A percentile compares a stretch with the other conserved stretches of the same genome.
phyloP scores from a whole-genome alignment of 1,140 invertebrate genomes.

The Charaxes varanes region DNA sequence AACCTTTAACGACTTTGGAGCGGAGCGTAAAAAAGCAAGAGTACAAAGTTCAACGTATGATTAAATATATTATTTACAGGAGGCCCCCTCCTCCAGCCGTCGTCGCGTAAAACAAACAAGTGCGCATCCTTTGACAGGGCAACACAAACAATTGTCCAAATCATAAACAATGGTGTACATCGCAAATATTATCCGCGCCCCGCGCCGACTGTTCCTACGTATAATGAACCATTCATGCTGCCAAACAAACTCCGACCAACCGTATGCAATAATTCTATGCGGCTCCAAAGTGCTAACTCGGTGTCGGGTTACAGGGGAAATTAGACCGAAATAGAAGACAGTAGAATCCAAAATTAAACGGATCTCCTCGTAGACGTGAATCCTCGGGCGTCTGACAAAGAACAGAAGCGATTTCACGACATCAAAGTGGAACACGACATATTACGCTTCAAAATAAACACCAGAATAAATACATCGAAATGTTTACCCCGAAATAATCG shows the following conservation, averaged over 20 bases:
- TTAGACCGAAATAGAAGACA: constrained; percentile 56
- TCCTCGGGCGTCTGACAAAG: constrained; percentile 62
- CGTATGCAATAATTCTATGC: constrained; percentile 72
- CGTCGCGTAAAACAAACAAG: constrained; percentile 60
- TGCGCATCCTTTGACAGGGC: constrained; percentile 69
- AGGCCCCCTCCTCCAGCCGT: constrained; percentile 28
- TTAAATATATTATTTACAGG: constrained; percentile 41
- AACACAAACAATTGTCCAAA: constrained; percentile 71
- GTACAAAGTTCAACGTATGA: constrained; percentile 15
- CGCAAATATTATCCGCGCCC: constrained; percentile 66
- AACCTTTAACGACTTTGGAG: constrained; percentile 6
- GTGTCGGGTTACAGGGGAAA: constrained; percentile 54
- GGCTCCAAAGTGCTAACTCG: constrained; percentile 36
- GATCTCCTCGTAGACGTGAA: constrained; percentile 56
- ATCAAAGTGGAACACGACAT: constrained; percentile 74
- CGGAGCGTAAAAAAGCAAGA: constrained; percentile 8
- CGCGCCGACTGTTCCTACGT: constrained; percentile 59
- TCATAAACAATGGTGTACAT: constrained; percentile 72
- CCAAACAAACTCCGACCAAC: constrained; percentile 71
- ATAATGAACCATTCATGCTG: constrained; percentile 73
- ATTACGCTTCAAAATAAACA: constrained; percentile 73
- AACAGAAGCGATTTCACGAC: constrained; percentile 72
- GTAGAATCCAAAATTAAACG: constrained; percentile 65
- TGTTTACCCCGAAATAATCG: constrained; percentile 69
- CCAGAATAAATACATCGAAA: constrained; percentile 70